phyloP scores from a whole-genome alignment of 1,140 invertebrate genomes.

The Drosophila mayri region DNA sequence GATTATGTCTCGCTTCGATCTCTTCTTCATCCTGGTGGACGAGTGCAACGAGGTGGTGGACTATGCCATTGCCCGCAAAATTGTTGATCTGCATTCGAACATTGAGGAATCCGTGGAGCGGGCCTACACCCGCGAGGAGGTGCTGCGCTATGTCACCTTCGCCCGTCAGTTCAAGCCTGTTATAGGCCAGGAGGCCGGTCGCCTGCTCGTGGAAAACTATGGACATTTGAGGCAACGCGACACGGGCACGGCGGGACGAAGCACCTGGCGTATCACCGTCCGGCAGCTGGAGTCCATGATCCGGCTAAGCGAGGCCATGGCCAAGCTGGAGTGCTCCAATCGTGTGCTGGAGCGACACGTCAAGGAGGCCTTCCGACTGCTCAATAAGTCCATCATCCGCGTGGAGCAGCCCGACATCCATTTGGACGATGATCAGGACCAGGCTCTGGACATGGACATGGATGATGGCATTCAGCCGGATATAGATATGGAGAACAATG shows the following conservation, averaged over 20 bases:
- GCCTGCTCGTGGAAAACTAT: conserved; percentile 96
- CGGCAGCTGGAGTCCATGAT: conserved; percentile 99
- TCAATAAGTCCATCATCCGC: conserved; percentile 99
- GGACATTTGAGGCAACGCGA: conserved; percentile 94
- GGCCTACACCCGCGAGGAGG: conserved; percentile 94
- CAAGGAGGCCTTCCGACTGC: conserved; percentile 95
- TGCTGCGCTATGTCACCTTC: conserved; percentile 97
- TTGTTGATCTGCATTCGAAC: conserved; percentile 97
- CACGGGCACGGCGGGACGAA: conserved; percentile 89
- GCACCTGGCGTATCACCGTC: conserved; percentile 98
- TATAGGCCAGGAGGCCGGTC: conserved; percentile 93
- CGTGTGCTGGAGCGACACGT: conserved; percentile 95
- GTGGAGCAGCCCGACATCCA: conserved; percentile 99
- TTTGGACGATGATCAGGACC: conserved; percentile 89
- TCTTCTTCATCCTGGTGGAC: conserved; percentile 99
- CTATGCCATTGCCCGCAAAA: conserved; percentile 98
- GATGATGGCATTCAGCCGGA: conserved; percentile 4
- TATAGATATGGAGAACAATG: conserved; percentile 79
- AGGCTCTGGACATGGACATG: conserved; percentile 64
- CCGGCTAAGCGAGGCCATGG: conserved; percentile 97
- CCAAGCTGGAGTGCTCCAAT: conserved; percentile 97
- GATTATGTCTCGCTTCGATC: conserved; percentile 99
- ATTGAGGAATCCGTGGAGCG: conserved; percentile 91
- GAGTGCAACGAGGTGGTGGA: conserved; percentile 98
- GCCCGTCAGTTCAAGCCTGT: conserved; percentile 98